Evolutionary conservation across 2,113 vertebrate genomes (phyloP), one percentile per base, ranked within the genome.

Genomic region (Phalacrocorax carbo): DNA sequence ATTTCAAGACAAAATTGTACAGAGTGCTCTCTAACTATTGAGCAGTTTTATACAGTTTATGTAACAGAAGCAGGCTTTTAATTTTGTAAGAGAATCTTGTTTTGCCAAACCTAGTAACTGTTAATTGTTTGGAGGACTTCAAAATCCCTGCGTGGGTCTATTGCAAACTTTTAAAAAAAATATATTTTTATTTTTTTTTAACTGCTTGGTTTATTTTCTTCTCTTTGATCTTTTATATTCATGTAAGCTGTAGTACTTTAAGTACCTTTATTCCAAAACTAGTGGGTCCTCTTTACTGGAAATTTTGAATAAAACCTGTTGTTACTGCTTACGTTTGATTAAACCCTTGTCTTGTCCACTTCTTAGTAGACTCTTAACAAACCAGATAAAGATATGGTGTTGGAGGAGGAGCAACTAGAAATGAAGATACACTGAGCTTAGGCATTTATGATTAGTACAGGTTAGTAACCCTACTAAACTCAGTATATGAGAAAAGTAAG

Each of bases 231-330:
- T 98, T 99, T 98, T 98, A 97, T 99, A 98, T 98, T 99, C 98
- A 99, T 98, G 92, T 99, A 98, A 91, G 91, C 96, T 98, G 98
- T 99, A 98, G 96, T 98, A 98, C 98, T 98, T 98, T 61, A 98
- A 99, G 97, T 98, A 99, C 98, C 98, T 99, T 99, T 99, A 99
- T 99, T 99, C 98, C 98, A 98, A 98, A 98, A 98, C 98, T 99
- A 98, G 98, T 97, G 98, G 98, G 98, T 98, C 98, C 98, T 98
- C 98, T 99, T 98, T 99, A 99, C 98, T 99, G 98, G 98, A 99
- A 99, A 97, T 98, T 99, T 99, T 98, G 99, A 98, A 99, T 99
- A 99, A 99, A 99, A 98, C 81, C 97, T 98, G 97, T 99, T 98
- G 98, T 98, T 99, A 99, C 97, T 98, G 98, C 97, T 98, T 97